phyloP scores from a whole-genome alignment of 2,888 invertebrate genomes.

The Odontothrips loti region DNA sequence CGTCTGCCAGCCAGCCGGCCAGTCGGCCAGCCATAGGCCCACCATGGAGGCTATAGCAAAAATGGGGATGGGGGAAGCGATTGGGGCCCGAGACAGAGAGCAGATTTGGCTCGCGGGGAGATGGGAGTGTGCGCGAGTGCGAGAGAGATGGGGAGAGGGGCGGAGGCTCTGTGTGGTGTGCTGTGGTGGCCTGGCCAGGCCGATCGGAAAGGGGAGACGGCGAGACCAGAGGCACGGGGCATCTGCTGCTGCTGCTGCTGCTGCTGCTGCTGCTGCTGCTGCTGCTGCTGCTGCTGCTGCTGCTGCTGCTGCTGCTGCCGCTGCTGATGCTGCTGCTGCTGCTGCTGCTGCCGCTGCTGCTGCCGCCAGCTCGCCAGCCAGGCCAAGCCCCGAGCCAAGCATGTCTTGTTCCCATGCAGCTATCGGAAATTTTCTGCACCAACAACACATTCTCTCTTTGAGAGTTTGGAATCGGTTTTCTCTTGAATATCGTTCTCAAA shows the following conservation, averaged over 20 bases:
- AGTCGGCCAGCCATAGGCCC: background rate
- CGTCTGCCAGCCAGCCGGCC: background rate
- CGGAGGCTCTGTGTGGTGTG: background rate
- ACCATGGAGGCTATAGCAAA: background rate
- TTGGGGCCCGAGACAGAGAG: constrained; percentile 4
- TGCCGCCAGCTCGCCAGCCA: no score
- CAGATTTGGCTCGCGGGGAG: background rate
- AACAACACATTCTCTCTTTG: no score
- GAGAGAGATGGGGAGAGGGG: background rate
- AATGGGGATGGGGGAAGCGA: background rate
- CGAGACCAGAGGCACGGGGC: background rate
- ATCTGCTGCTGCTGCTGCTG: background rate
- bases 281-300: background rate
- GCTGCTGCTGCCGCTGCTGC: background rate
- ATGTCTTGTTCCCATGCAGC: no score
- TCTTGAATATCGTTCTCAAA: no score
- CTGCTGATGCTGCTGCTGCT: no score
- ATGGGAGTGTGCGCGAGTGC: background rate
- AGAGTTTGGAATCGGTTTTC: no score
- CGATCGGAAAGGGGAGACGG: background rate
- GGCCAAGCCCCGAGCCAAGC: no score
- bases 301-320: no score
- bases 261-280: background rate
- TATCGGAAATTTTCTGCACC: no score
- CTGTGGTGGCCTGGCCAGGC: no score